Evolutionary conservation across 2,888 invertebrate species (phyloP).

Genomic region (Eristalis arbustorum): DNA sequence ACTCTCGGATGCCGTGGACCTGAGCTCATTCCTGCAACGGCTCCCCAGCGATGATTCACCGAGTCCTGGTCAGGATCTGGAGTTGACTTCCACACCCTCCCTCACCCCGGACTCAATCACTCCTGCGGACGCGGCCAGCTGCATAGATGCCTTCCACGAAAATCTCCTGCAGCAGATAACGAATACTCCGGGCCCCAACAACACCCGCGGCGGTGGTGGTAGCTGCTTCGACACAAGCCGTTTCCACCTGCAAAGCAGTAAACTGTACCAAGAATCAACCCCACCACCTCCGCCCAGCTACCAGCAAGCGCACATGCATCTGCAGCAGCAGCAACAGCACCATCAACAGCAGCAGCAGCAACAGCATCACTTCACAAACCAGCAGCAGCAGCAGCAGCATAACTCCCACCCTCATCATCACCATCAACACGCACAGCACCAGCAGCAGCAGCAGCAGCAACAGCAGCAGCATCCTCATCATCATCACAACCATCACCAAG

Average conservation of each 20-base stretch:
- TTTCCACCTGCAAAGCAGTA: constrained; percentile 81
- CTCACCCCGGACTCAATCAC: constrained; percentile 84
- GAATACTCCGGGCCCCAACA: constrained; percentile 74
- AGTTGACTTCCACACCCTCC: constrained; percentile 87
- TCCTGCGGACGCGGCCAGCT: constrained; percentile 82
- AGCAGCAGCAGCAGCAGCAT: constrained; percentile 70
- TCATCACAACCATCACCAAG: constrained; percentile 66
- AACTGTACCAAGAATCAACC: constrained; percentile 83
- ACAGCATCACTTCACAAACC: constrained; percentile 75
- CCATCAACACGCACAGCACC: constrained; percentile 71
- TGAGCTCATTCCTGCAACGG: constrained; percentile 88
- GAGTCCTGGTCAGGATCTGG: constrained; percentile 83
- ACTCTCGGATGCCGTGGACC: constrained; percentile 89
- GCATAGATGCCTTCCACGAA: constrained; percentile 88
- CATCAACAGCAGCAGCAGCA: constrained; percentile 84
- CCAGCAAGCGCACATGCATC: constrained; percentile 84
- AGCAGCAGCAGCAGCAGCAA: constrained; percentile 72
- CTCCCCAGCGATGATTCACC: constrained; percentile 82
- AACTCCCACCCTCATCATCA: constrained; percentile 80
- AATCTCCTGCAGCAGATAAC: constrained; percentile 84
- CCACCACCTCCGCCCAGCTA: constrained; percentile 81
- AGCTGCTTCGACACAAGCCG: constrained; percentile 68
- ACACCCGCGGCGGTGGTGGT: constrained; percentile 73
- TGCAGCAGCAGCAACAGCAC: constrained; percentile 82
- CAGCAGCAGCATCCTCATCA: constrained; percentile 72